Percentiles rank a stretch among this genome's conserved stretches.
Conservation (phyloP, 2,888 invertebrate species). For the Geophilus truncorum region DNA sequence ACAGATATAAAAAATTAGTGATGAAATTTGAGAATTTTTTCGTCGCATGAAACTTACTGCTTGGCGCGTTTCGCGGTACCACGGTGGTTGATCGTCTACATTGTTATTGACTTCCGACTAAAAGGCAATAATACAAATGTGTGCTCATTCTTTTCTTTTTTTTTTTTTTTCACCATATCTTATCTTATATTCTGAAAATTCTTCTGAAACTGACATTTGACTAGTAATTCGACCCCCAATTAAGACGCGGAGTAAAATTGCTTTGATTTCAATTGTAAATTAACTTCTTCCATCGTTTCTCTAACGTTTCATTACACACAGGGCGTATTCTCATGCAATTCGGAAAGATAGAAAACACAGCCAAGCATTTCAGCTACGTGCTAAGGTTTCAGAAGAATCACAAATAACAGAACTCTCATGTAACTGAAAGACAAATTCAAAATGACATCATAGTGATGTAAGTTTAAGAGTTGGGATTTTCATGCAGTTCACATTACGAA, state of each 20-base stretch:
- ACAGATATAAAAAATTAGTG: neutral
- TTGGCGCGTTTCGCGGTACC: neutral
- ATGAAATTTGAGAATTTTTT: neutral
- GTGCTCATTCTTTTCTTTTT: neutral
- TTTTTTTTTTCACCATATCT: neutral
- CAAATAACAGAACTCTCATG: neutral
- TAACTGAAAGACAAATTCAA: neutral
- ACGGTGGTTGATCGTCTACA: neutral
- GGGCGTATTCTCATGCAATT: neutral
- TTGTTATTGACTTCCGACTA: neutral
- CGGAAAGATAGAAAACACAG: neutral
- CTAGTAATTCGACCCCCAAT: neutral
- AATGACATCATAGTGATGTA: neutral
- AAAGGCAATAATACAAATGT: neutral
- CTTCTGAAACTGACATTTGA: neutral
- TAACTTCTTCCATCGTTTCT: neutral
- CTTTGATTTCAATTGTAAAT: neutral
- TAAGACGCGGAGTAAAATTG: neutral
- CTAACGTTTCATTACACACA: neutral
- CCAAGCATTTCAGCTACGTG: constrained; percentile 13
- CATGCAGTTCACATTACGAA: neutral
- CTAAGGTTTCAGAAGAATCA: constrained; percentile 24
- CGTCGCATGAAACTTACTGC: constrained; percentile 15
- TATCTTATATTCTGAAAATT: neutral
- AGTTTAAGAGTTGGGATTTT: neutral